Percentiles rank a stretch among this genome's conserved stretches.
Conservation (phyloP, 2,888 invertebrate genomes). For the Eristalis arbustorum region DNA sequence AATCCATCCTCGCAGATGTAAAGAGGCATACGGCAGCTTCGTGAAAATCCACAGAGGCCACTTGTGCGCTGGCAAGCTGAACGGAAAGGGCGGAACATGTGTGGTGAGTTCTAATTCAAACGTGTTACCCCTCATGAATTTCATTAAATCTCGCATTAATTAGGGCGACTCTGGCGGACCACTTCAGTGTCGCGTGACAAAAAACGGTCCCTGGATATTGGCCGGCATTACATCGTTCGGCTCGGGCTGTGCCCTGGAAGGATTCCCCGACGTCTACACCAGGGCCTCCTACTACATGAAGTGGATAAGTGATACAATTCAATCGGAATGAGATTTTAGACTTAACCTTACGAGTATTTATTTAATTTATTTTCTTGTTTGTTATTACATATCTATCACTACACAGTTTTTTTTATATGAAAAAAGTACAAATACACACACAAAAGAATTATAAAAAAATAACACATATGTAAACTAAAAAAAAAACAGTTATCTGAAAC, state of each 20-base stretch:
- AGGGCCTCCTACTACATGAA: constrained; percentile 90
- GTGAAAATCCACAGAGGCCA: constrained; percentile 88
- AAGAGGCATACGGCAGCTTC: constrained; percentile 84
- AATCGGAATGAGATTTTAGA: constrained; percentile 48
- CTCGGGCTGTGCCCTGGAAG: constrained; percentile 93
- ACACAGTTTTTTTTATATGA: constrained; percentile 16
- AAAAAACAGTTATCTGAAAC: constrained; percentile 22
- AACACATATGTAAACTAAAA: background rate
- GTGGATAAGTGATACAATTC: constrained; percentile 85
- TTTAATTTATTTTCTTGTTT: constrained; percentile 61
- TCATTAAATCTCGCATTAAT: constrained; percentile 70
- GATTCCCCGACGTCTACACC: constrained; percentile 94
- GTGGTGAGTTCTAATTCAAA: constrained; percentile 84
- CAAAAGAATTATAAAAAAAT: constrained; percentile 9
- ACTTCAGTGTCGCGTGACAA: constrained; percentile 87
- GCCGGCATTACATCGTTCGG: constrained; percentile 95
- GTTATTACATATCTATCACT: constrained; percentile 60
- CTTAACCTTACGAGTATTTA: constrained; percentile 40
- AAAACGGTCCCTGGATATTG: constrained; percentile 92
- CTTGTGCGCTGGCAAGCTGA: constrained; percentile 92
- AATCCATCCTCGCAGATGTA: constrained; percentile 77
- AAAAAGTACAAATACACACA: constrained; percentile 52
- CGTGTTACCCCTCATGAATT: constrained; percentile 35
- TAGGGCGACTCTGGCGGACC: constrained; percentile 96
- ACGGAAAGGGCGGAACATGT: constrained; percentile 93